Conservation (phyloP, 2,888 invertebrate species). For the Homarus gammarus region DNA sequence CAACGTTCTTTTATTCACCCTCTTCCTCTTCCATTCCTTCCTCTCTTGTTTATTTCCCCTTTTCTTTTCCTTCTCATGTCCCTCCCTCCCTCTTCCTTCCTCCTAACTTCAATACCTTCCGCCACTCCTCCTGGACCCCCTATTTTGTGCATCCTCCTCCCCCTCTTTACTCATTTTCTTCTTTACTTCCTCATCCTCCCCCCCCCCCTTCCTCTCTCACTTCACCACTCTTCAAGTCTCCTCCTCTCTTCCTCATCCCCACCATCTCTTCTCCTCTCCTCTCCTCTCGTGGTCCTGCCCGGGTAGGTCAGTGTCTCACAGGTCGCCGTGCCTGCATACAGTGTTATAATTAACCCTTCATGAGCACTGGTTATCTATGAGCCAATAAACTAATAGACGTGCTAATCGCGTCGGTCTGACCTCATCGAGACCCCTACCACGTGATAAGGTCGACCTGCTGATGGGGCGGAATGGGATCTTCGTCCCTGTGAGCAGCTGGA, state of each 20-base stretch:
- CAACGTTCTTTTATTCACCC: background rate
- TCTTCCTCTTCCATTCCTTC: background rate
- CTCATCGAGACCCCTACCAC: background rate
- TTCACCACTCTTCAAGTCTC: background rate
- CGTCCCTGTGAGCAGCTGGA: background rate
- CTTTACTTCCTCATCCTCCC: background rate
- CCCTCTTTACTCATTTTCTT: background rate
- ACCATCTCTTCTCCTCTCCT: background rate
- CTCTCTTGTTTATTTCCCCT: background rate
- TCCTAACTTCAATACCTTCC: background rate
- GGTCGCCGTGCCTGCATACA: conserved; percentile 24
- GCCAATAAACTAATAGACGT: conserved; percentile 49
- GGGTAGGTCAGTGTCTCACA: background rate
- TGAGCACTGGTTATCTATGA: conserved; percentile 34
- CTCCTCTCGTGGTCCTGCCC: background rate
- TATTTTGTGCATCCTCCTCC: background rate
- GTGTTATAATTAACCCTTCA: conserved; percentile 46
- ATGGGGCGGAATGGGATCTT: background rate
- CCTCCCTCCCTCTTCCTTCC: background rate
- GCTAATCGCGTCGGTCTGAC: conserved; percentile 25
- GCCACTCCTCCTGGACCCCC: background rate
- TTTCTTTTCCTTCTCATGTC: background rate
- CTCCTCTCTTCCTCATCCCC: background rate
- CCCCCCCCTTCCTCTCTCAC: background rate
- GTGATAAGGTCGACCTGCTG: background rate